Evolutionary conservation across 2,888 invertebrate species (phyloP), one percentile per base, ranked within the genome.

Genomic region (Pterobdella sp.): DNA sequence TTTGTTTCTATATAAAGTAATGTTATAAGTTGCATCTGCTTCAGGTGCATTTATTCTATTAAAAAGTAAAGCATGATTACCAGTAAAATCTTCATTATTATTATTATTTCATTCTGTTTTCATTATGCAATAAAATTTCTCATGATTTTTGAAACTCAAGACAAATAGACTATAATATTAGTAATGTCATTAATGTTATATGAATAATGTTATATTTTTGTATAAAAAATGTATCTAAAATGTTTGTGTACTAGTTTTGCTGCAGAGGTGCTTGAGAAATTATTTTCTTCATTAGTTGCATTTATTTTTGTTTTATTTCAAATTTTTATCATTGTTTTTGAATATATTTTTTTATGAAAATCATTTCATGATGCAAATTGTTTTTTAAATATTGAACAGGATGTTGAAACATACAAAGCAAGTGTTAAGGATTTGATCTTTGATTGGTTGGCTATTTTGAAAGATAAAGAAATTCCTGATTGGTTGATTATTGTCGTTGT

Each of bases 401-500:
- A 96, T 85, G 87, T 94, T 78, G 96, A 96, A 84, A 87, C 89
- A 71, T 96, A 96, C 82, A 94, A 94, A 85, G 87, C 89, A 69
- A 88, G 88, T 71, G 87, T 92, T n/a, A 88, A 90, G 84, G 94
- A 95, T 82, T 92, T 93, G 79, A 91, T 96, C 78, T 91, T 91
- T 81, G 84, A 87, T 78, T 96, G 96, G 96, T 85, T 93, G 72
- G 90, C 90, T 80, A 88, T 89, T 78, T 85, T 95, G 77, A 88
- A 87, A 77, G 87, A 88, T 74, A 88, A 88, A 80, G 89, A 90
- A 75, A 88, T 93, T 73, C 87, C 89, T 72, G 94, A 95, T 84
- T 96, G 94, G 94, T 88, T 96, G 88, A 91, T 96, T 81, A 88
- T 95, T 63, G 87, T 93, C 76, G 93, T 96, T 65, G 94, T 94